A percentile compares a stretch with the other conserved stretches of the same genome.
Conservation (phyloP, 1,140 invertebrate species). For the Lasioglossum albipes region DNA sequence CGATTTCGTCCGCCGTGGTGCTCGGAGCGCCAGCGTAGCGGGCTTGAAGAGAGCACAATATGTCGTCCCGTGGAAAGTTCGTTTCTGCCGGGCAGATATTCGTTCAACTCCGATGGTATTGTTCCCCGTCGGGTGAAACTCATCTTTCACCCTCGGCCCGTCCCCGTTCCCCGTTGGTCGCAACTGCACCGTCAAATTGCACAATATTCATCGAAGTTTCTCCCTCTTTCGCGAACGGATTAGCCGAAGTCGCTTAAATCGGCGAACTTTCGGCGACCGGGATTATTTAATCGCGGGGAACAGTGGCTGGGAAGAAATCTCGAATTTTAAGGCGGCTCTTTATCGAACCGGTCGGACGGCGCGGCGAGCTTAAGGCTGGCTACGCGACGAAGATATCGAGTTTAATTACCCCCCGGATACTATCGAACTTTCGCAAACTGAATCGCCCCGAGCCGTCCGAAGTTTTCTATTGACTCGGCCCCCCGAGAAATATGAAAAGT, state of each 20-base stretch:
- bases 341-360: not conserved
- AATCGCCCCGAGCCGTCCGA: not conserved
- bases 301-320: not conserved
- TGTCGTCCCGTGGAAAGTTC: constrained; percentile 5
- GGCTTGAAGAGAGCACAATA: not conserved
- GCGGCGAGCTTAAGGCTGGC: not conserved
- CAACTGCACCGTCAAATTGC: not conserved
- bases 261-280: not conserved
- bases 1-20: not conserved
- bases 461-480: not conserved
- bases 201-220: constrained; percentile 13
- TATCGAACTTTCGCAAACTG: not conserved
- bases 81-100: not conserved
- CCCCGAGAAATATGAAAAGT: not conserved
- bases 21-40: not conserved
- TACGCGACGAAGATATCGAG: not conserved
- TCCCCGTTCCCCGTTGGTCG: too few species aligned
- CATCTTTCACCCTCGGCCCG: not conserved
- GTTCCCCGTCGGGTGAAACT: constrained; percentile 7
- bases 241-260: not conserved
- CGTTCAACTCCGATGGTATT: not conserved
- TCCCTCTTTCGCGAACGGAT: too few species aligned
- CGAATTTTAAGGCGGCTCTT: not conserved
- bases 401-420: not conserved
- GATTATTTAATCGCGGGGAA: not conserved